Evolutionary conservation across 2,888 invertebrate genomes (phyloP).

Genomic region (Diaphora mendica): DNA sequence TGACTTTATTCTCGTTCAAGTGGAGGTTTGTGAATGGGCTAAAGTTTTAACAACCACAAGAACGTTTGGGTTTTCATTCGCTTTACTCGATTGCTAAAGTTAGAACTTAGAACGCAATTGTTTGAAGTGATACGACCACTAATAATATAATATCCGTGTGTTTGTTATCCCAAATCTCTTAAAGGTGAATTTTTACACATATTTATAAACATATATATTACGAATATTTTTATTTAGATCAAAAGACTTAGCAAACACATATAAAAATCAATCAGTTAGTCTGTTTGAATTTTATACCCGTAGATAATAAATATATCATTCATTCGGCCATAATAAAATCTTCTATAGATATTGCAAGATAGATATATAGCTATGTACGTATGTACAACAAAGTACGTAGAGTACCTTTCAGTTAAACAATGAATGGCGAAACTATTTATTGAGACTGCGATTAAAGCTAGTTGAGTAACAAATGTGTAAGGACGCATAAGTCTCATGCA

Average conservation of each 20-base stretch:
- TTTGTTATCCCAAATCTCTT: background rate
- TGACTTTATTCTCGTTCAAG: conserved; percentile 13
- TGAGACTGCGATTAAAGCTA: background rate
- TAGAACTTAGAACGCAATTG: background rate
- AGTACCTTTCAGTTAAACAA: no score
- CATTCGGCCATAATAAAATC: no score
- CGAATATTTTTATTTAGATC: no score
- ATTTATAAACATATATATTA: no score
- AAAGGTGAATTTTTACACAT: background rate
- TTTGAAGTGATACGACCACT: background rate
- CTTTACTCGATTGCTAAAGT: background rate
- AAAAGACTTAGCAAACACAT: no score
- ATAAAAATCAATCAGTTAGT: no score
- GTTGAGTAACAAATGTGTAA: background rate
- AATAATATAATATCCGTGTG: background rate
- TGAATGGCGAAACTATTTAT: no score
- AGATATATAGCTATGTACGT: no score
- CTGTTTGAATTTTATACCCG: no score
- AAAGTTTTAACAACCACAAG: conserved; percentile 7
- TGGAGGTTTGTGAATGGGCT: conserved; percentile 10
- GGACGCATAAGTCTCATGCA: background rate
- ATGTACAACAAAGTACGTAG: no score
- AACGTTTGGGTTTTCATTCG: background rate
- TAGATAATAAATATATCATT: no score
- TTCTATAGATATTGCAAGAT: no score